Percentiles rank a stretch among this genome's conserved stretches.
phyloP scores from a whole-genome alignment of 2,888 invertebrate species.

The Drosophila colorata region DNA sequence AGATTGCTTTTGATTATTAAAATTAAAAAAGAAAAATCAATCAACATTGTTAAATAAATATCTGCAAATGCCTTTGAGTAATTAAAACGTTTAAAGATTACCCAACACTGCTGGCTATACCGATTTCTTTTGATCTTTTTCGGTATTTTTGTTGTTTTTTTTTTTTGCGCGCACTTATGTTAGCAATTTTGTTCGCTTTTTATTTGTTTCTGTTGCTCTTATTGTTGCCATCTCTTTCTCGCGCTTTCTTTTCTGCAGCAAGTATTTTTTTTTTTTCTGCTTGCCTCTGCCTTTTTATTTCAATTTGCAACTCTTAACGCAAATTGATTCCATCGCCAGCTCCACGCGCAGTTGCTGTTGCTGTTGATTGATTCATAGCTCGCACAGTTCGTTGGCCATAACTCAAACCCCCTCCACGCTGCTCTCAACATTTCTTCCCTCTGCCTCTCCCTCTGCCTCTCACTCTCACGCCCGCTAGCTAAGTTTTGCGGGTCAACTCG shows the following conservation, averaged over 20 bases:
- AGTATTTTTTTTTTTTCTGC: background rate
- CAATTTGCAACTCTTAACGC: conserved; percentile 21
- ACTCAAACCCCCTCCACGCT: conserved; percentile 2
- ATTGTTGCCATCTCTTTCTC: background rate
- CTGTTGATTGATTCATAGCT: conserved; percentile 40
- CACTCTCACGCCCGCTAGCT: background rate
- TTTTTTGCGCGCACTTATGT: background rate
- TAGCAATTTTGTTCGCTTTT: background rate
- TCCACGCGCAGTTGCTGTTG: conserved; percentile 5
- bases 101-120: background rate
- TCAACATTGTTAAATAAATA: background rate
- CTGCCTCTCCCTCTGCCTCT: too few relatives aligned
- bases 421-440: too few relatives aligned
- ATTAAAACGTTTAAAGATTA: background rate
- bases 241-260: background rate
- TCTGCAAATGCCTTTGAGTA: background rate
- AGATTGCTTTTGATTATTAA: too few relatives aligned
- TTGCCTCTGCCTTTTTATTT: background rate
- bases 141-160: background rate
- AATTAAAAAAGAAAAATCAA: too few relatives aligned
- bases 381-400: background rate
- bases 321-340: conserved; percentile 28
- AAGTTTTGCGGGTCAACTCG: conserved; percentile 20
- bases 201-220: background rate
- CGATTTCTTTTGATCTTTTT: background rate